These are phyloP conservation scores for Lordiphosa mommai DNA, from an alignment of 1,140 invertebrate genomes.

Conservation along the genomic window DNA sequence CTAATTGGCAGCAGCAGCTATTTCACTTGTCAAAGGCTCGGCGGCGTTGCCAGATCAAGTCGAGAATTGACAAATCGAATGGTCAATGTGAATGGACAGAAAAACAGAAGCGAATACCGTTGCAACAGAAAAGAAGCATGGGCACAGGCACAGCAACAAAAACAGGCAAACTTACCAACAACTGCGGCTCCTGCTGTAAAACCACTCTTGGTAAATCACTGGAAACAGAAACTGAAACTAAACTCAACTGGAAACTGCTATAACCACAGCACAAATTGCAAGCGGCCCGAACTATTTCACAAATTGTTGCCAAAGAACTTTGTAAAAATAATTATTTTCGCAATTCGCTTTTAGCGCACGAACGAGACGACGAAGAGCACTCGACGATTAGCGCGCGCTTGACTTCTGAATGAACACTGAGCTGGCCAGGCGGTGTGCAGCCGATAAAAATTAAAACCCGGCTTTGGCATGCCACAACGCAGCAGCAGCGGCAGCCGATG, in stretches of 20 bases:
- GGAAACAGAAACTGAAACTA: constrained; percentile 55
- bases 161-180: constrained; percentile 57
- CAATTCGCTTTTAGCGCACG: constrained; percentile 44
- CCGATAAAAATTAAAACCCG: constrained; percentile 61
- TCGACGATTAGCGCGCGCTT: constrained; percentile 41
- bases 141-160: constrained; percentile 9
- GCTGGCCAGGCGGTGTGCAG: constrained; percentile 28
- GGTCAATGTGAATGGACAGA: constrained; percentile 45
- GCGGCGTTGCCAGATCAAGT: background rate
- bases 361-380: constrained; percentile 15
- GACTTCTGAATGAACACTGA: constrained; percentile 77
- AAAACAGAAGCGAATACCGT: constrained; percentile 58
- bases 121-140: constrained; percentile 51
- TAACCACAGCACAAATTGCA: constrained; percentile 71
- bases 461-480: constrained; percentile 25
- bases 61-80: constrained; percentile 18
- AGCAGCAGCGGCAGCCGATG: constrained; percentile 16
- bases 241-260: constrained; percentile 59
- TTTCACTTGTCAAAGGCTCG: background rate
- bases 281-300: constrained; percentile 64
- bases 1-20: too few relatives aligned
- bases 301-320: constrained; percentile 65
- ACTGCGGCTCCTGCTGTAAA: constrained; percentile 12
- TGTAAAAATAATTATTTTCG: constrained; percentile 59
- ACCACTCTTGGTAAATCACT: constrained; percentile 56